These are phyloP conservation scores for Ooceraea biroi DNA, from an alignment of 1,140 invertebrate genomes.

Conservation along the genomic window DNA sequence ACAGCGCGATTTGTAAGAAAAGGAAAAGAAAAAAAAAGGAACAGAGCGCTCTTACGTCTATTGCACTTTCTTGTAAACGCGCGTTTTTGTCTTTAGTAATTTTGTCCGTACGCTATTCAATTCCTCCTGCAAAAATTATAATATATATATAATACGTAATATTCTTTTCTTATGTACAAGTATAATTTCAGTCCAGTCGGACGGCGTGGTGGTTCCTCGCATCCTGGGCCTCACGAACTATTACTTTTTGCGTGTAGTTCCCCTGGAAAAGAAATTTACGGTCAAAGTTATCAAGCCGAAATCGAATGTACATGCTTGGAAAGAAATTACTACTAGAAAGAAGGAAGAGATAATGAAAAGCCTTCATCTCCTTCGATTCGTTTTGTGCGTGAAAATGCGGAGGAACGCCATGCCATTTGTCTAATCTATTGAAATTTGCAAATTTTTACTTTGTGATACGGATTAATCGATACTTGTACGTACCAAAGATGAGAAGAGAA, in stretches of 20 bases:
- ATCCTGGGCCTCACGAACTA: constrained; percentile 73
- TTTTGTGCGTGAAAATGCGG: too few species aligned
- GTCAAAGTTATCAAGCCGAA: neutral
- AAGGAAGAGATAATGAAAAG: too few species aligned
- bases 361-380: too few species aligned
- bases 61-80: constrained; percentile 75
- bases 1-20: constrained; percentile 63
- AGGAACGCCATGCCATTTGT: too few species aligned
- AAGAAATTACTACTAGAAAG: neutral
- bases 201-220: constrained; percentile 66
- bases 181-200: constrained; percentile 73
- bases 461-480: too few species aligned
- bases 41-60: constrained; percentile 69
- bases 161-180: constrained; percentile 74
- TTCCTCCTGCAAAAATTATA: constrained; percentile 69
- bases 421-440: too few species aligned
- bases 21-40: constrained; percentile 27
- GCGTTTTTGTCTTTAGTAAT: constrained; percentile 35
- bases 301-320: neutral
- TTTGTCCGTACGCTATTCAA: constrained; percentile 67
- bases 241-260: constrained; percentile 71
- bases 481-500: too few species aligned
- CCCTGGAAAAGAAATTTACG: constrained; percentile 66
- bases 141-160: constrained; percentile 79
- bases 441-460: too few species aligned